phyloP scores from a whole-genome alignment of 2,888 invertebrate genomes.

The Watsonalla cultraria region DNA sequence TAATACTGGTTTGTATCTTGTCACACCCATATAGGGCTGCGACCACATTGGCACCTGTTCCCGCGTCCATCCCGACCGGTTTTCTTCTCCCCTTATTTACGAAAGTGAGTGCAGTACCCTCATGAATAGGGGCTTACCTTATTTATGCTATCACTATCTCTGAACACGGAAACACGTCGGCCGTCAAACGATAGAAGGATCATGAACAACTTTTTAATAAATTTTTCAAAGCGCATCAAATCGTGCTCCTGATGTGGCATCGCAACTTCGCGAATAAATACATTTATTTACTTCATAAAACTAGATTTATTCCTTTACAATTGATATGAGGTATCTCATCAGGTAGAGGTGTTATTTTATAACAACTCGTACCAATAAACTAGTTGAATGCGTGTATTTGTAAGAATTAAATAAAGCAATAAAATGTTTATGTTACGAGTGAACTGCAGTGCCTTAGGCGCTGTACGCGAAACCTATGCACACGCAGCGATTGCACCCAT shows the following conservation, averaged over 20 bases:
- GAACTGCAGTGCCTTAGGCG: constrained; percentile 36
- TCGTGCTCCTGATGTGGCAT: too few species aligned
- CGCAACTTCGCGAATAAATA: neutral
- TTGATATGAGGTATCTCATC: neutral
- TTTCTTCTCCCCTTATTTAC: constrained; percentile 21
- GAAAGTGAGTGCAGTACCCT: constrained; percentile 11
- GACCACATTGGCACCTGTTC: constrained; percentile 50
- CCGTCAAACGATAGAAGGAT: neutral
- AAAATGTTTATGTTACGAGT: constrained; percentile 45
- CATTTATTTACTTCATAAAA: constrained; percentile 1
- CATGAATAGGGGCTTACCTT: neutral
- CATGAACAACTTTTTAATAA: neutral
- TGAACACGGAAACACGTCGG: neutral
- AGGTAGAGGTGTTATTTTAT: neutral
- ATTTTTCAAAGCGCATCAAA: too few species aligned
- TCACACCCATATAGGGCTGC: constrained; percentile 49
- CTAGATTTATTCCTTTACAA: neutral
- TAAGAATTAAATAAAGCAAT: constrained; percentile 59
- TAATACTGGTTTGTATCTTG: constrained; percentile 57
- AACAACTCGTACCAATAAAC: constrained; percentile 30
- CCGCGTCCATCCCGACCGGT: constrained; percentile 37
- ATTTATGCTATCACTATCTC: neutral
- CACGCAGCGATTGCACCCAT: constrained; percentile 20
- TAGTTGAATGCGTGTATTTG: constrained; percentile 46
- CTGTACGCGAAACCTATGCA: constrained; percentile 10